A percentile compares a stretch with the other conserved stretches of the same genome.
Conservation (phyloP, 2,113 vertebrate genomes). For the Hippocampus abdominalis region DNA sequence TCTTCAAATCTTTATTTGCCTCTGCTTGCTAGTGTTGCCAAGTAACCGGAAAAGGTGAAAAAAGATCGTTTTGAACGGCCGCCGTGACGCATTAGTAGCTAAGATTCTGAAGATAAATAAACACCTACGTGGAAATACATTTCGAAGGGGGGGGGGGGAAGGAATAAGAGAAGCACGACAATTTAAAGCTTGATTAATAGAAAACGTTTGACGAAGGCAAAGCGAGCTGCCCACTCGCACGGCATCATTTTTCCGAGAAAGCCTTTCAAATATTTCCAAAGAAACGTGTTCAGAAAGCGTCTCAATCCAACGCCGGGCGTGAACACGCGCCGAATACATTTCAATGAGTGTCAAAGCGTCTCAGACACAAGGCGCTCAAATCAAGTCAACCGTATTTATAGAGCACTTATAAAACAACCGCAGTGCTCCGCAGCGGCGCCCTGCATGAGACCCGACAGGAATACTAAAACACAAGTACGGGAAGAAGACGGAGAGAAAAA, state of each 20-base stretch:
- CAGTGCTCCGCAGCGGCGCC: background rate
- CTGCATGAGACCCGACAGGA: no score
- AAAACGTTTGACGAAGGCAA: background rate
- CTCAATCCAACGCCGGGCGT: background rate
- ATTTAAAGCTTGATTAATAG: background rate
- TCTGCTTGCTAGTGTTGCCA: background rate
- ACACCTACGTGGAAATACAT: background rate
- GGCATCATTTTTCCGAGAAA: background rate
- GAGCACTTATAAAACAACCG: background rate
- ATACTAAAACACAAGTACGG: no score
- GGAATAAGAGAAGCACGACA: background rate
- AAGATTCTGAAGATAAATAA: accelerated
- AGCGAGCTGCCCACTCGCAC: background rate
- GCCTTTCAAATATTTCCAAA: background rate
- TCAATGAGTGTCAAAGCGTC: background rate
- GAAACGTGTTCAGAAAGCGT: background rate
- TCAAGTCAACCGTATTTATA: background rate
- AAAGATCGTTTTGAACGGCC: no score
- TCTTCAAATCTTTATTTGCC: background rate
- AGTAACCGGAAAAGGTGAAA: background rate
- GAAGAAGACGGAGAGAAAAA: no score
- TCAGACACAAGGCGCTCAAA: background rate
- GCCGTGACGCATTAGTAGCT: background rate
- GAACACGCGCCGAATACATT: background rate
- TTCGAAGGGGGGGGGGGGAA: background rate